Evolutionary conservation across 2,113 vertebrate species (phyloP), one percentile per base, ranked within the genome.

Genomic region (Albula glossodonta): DNA sequence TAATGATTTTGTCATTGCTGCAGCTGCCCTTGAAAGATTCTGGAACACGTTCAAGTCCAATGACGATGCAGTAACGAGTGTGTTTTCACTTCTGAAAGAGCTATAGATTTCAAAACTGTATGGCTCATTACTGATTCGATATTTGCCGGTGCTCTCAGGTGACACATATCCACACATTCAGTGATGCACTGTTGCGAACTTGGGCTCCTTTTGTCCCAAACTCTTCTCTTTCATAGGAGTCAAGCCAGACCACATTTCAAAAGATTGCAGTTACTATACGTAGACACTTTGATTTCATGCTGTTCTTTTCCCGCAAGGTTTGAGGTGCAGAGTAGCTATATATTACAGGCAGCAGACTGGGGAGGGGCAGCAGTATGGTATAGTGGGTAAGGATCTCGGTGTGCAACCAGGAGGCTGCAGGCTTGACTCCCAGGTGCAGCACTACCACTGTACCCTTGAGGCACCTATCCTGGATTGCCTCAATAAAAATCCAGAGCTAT

Each of bases 11-110:
- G 48, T 56, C 22, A 25, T 56, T 81, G 80, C 51, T 19, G 10
- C 17, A 12, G 80, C 50, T 2, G 15, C 15, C 80, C 80, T 81
- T 52, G 19, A 81, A 81, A 53, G 80, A 53, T 12, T 51, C 80
- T 80, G 78, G 70, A 74, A 9, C 70, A 31, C n/a, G 22, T 74
- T 74, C 70, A 74, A 74, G 70, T 74, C 70, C 70, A 74, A 22
- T 79, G 41, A 79, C 78, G 50, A 79, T 17, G 78, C 78, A 48
- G 48, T 79, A 79, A 79, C 25, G 41, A 50, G 41, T 50, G 48
- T 49, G 78, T 79, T 50, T 48, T 79, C 10, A 79, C 13, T 79
- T 48, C 19, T 17, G 19, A 19, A 79, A 79, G 78, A 50, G 17
- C 41, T 50, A 79, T 50, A 48, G 78, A 79, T 79, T 50, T 79